Base-by-base conservation (phyloP, 2,113 vertebrate species). In the Lasiurus borealis region DNA sequence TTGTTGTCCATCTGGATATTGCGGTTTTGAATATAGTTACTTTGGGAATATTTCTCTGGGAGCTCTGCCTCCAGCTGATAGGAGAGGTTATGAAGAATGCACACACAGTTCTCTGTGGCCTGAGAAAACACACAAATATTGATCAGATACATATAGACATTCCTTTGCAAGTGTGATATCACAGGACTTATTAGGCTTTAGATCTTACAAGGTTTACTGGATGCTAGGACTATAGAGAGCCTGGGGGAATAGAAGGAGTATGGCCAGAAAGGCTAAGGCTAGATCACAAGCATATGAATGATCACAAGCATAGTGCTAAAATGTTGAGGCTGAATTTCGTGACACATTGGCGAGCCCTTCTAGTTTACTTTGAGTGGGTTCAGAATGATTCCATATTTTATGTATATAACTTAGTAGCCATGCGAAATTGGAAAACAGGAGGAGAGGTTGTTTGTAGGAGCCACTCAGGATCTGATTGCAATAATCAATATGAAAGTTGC, bases 71-170 rank as follows among this genome's bases (percentile, higher is more conserved):
- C 99, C 72, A 99, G 98, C 94, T 99, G 99, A 98, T 99, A 99
- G 50, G 99, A 99, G 27, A 99, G 98, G 96, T 99, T 99, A 97
- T 99, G 99, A 89, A 99, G 98, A 97, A 99, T 98, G 95, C 99
- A 99, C 91, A 99, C 98, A 57, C 99, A 99, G 97, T 99, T 99
- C 97, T 99, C 99, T 88, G 98, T 99, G 92, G 99, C 98, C 99
- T 99, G 97, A 81, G 98, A 94, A 95, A 95, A 27, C 44, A 57
- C 92, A 86, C 2, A 81, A 36, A 75, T 46, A 46, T 6, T 46
- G 36, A 34, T 76, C 40, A 89, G 0, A 36, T 0, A 40, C 21
- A 76, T 10, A 48, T 0, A 69, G 71, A 31, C 12, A 27, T 12
- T 34, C 64, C 6, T 76, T 66, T 18, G 21, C 36, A 85, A 23